A percentile compares a stretch with the other conserved stretches of the same genome.
Evolutionary conservation across 2,113 vertebrate genomes (phyloP).

Genomic region (Axis porcinus): DNA sequence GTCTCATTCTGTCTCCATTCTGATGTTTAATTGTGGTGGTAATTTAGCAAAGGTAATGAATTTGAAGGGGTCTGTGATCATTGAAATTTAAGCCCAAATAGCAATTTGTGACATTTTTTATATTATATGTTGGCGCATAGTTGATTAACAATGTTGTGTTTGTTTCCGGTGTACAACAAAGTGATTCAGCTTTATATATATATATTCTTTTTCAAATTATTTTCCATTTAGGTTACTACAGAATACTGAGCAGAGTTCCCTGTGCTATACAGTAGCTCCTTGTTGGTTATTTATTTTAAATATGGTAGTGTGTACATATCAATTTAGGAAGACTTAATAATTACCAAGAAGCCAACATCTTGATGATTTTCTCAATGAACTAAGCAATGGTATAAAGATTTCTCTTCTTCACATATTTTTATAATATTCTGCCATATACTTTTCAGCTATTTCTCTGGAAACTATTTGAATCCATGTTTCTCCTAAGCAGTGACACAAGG

Average conservation of each 20-base stretch:
- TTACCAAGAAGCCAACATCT: not conserved
- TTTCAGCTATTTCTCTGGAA: slow-evolving; percentile 10
- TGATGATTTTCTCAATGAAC: not conserved
- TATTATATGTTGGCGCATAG: not conserved
- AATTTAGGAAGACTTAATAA: slow-evolving; percentile 24
- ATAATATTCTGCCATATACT: not conserved
- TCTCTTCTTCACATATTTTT: not conserved
- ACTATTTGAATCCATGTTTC: not conserved
- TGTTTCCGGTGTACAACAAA: not conserved
- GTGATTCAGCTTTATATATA: not conserved
- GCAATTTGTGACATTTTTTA: not conserved
- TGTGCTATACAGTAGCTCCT: not conserved
- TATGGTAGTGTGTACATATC: not conserved
- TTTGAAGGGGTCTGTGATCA: not conserved
- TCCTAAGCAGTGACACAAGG: not conserved
- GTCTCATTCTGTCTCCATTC: not conserved
- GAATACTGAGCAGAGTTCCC: not conserved
- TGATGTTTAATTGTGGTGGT: not conserved
- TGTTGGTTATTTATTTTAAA: not conserved
- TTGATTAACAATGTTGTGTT: not conserved
- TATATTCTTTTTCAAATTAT: not conserved
- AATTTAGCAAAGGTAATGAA: not conserved
- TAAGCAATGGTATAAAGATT: not conserved
- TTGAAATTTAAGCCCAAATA: slow-evolving; percentile 18
- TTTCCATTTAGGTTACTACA: not conserved